Evolutionary conservation across 2,797 vertebrate species (phyloP).

Genomic region (Pagetopsis macropterus): DNA sequence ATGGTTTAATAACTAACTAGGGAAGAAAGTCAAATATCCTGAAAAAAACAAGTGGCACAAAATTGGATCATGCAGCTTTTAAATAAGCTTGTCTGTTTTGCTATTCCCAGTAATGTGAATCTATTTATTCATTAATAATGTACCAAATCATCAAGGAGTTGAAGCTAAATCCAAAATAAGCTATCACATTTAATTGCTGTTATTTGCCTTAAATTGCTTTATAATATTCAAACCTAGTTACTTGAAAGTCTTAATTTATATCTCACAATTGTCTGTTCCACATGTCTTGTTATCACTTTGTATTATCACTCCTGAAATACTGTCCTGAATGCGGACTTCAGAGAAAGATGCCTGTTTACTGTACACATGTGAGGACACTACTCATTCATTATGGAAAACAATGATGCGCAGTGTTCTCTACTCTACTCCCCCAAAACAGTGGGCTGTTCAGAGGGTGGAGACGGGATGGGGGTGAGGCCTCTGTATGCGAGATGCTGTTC

Average conservation of each 20-base stretch:
- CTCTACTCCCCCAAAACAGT: conserved; percentile 69
- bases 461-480: conserved; percentile 46
- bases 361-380: conserved; percentile 64
- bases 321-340: conserved; percentile 48
- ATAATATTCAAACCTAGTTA: neutral
- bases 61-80: neutral
- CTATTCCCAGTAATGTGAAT: neutral
- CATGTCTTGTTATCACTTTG: conserved; percentile 22
- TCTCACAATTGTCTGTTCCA: conserved; percentile 50
- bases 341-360: conserved; percentile 60
- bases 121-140: conserved; percentile 23
- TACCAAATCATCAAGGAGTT: conserved; percentile 4
- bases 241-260: conserved; percentile 13
- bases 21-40: neutral
- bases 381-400: conserved; percentile 78
- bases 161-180: conserved; percentile 3
- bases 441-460: conserved; percentile 69
- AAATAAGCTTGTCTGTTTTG: neutral
- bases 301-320: conserved; percentile 13
- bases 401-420: conserved; percentile 77
- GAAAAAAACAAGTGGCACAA: neutral
- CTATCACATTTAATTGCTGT: neutral
- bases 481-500: conserved; percentile 73
- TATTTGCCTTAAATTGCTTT: neutral
- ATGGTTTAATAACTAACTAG: neutral